Evolutionary conservation across 2,797 vertebrate species (phyloP).

Genomic region (Bradypodion pumilum): DNA sequence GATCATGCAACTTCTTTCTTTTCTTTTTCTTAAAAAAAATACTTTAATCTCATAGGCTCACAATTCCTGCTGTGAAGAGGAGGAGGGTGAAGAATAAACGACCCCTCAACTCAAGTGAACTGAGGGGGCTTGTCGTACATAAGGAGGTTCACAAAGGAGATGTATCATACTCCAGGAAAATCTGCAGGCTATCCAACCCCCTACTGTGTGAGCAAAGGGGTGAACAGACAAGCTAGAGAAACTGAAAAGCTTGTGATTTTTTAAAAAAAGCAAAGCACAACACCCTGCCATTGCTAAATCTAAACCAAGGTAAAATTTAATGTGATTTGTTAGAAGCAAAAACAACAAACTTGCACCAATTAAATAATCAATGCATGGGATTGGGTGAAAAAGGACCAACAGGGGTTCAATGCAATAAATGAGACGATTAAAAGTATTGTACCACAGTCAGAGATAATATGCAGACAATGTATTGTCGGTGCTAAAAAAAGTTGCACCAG

Average conservation of each 20-base stretch:
- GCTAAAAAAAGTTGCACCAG: not conserved
- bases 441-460: not conserved
- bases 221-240: constrained; percentile 15
- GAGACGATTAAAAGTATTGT: constrained; percentile 18
- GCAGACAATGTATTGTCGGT: not conserved
- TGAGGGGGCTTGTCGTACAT: constrained; percentile 31
- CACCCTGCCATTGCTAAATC: constrained; percentile 15
- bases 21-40: not conserved
- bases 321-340: not conserved
- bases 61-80: constrained; percentile 30
- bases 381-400: constrained; percentile 11
- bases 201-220: constrained; percentile 23
- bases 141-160: constrained; percentile 22
- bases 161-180: constrained; percentile 31
- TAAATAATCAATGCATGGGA: not conserved
- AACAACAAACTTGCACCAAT: not conserved
- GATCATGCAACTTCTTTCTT: constrained; percentile 11
- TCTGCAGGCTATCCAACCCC: constrained; percentile 25
- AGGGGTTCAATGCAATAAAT: constrained; percentile 26
- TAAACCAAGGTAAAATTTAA: constrained; percentile 8
- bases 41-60: constrained; percentile 36
- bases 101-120: constrained; percentile 31
- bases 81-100: constrained; percentile 31
- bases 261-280: not conserved
- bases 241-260: not conserved